phyloP scores from a whole-genome alignment of 2,888 invertebrate genomes.

The Eupithecia centaureata region DNA sequence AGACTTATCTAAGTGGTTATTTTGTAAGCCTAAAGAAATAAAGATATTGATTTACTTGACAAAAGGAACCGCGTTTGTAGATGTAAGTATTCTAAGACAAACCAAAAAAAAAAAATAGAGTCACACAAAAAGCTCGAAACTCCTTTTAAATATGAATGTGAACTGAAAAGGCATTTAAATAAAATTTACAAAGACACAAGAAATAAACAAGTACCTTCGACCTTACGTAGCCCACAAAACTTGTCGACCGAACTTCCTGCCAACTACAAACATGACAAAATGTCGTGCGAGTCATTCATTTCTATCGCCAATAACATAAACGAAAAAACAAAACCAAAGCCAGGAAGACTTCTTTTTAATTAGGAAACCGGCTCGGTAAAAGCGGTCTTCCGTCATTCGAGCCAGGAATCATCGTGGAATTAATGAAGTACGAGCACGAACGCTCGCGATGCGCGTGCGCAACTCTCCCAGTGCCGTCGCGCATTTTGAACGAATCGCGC shows the following conservation, averaged over 20 bases:
- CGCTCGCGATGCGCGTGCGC: conserved; percentile 63
- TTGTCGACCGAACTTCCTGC: conserved; percentile 1
- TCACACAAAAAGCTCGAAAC: no score
- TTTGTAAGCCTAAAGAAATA: no score
- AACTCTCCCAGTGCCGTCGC: conserved; percentile 67
- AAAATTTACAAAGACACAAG: no score
- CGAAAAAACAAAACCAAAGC: conserved; percentile 46
- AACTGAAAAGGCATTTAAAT: background rate
- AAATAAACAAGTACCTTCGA: background rate
- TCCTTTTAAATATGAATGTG: no score
- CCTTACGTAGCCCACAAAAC: background rate
- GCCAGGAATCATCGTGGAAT: conserved; percentile 79
- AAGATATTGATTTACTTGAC: no score
- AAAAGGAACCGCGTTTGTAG: no score
- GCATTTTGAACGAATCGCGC: conserved; percentile 69
- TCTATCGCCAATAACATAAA: conserved; percentile 20
- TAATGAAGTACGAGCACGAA: conserved; percentile 76
- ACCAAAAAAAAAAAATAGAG: no score
- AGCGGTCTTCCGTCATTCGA: conserved; percentile 79
- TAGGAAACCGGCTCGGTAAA: conserved; percentile 80
- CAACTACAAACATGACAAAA: conserved; percentile 12
- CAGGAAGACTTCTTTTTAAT: conserved; percentile 69
- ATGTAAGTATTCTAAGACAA: no score
- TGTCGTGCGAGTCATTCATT: conserved; percentile 15
- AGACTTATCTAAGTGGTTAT: no score